Evolutionary conservation across 2,113 vertebrate genomes (phyloP).

Genomic region (Macrotis lagotis): DNA sequence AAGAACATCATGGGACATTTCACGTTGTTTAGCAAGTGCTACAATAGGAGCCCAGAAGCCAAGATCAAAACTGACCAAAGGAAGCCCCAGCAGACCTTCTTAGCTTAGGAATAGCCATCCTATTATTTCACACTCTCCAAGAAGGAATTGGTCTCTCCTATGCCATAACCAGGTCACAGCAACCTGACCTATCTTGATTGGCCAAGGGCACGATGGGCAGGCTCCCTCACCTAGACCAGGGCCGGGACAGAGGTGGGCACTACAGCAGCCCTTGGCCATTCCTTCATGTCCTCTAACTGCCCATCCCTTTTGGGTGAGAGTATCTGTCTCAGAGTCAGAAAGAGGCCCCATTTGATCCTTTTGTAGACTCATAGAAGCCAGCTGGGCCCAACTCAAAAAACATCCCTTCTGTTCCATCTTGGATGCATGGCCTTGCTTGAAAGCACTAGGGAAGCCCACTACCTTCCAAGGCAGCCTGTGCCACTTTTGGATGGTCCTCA

Average conservation of each 20-base stretch:
- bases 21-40: not conserved
- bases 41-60: not conserved
- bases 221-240: too few relatives aligned
- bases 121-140: not conserved
- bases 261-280: not conserved
- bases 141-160: not conserved
- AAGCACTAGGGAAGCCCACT: not conserved
- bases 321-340: not conserved
- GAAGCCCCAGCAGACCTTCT: not conserved
- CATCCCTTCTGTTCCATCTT: not conserved
- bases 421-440: not conserved
- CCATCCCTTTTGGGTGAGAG: not conserved
- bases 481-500: not conserved
- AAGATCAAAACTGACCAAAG: not conserved
- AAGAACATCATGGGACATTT: not conserved
- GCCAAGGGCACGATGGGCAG: not conserved
- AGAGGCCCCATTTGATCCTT: not conserved
- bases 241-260: not conserved
- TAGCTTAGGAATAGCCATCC: not conserved
- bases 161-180: too few relatives aligned
- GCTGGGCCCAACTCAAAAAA: not conserved
- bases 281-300: too few relatives aligned
- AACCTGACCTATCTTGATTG: not conserved
- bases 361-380: not conserved
- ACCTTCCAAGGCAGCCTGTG: not conserved